Evolutionary conservation across 2,888 invertebrate species (phyloP), one percentile per base, ranked within the genome.

Genomic region (Rugalucina vietnamica): DNA sequence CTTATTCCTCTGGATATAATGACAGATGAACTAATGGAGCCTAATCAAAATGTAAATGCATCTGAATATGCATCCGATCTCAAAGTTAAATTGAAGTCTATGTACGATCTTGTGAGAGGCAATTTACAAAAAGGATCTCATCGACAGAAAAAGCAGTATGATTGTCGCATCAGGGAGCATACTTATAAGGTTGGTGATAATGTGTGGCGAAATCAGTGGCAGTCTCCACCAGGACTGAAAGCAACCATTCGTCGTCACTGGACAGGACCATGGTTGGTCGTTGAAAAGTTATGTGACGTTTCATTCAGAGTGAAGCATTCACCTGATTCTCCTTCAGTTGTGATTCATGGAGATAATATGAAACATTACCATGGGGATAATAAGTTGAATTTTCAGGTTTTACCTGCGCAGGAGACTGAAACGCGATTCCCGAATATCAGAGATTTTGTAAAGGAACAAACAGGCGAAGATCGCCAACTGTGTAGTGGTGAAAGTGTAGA

Each of bases 211-310:
- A 57, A 75, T 21, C 36, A 73, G 60, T 34, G 24, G n/a, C 21
- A 79, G 34, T 37, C n/a, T 43, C 32, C 37, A 21, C 32, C 37
- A 21, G 70, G 60, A 80, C 14, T 65, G 10, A 77, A 82, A 37
- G 10, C 69, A 39, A 65, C 70, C 27, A 27, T 82, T n/a, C 18
- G 49, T 21, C n/a, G 76, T 34, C 43, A 82, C 29, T 82, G 82
- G 82, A 77, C 77, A 69, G 82, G 82, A 18, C 82, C 82, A n/a
- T 82, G 77, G 74, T 32, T 71, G 39, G 37, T 82, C n/a, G 43
- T 36, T 3, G 69, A 73, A 74, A 36, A 50, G 50, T 49, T 76
- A 18, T 54, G 76, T 72, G 76, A 72, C 34, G 60, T 70, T 18
- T 54, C 65, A 8, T 81, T 71, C 36, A 60, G 71, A 73, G 72